A percentile compares a stretch with the other conserved stretches of the same genome.
Evolutionary conservation across 2,113 vertebrate species (phyloP).

Genomic region (Sphaerodactylus townsendi): DNA sequence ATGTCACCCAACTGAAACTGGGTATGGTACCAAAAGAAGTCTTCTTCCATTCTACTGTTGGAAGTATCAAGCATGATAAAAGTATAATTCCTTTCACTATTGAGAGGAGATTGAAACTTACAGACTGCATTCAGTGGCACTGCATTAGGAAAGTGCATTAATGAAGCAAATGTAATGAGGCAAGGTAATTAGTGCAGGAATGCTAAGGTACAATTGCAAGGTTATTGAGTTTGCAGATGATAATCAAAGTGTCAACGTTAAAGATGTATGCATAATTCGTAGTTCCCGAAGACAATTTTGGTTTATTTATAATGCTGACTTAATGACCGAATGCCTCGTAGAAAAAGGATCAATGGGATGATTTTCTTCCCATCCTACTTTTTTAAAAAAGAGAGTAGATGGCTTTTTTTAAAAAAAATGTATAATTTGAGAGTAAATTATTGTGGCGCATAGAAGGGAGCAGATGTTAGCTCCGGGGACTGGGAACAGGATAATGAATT

Average conservation of each 20-base stretch:
- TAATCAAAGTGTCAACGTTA: conserved; percentile 18
- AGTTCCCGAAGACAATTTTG: conserved; percentile 11
- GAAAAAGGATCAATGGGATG: neutral
- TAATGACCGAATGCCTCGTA: neutral
- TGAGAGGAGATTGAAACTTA: neutral
- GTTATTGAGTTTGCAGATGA: neutral
- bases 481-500: neutral
- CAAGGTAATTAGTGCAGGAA: conserved; percentile 38
- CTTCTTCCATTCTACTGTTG: neutral
- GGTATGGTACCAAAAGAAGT: neutral
- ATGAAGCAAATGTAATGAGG: neutral
- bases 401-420: neutral
- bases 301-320: conserved; percentile 4
- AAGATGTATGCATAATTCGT: neutral
- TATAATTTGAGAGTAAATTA: neutral
- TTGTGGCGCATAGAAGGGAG: neutral
- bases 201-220: neutral
- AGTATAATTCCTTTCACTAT: neutral
- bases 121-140: neutral
- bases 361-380: neutral
- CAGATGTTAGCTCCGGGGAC: neutral
- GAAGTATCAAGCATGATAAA: fast-evolving
- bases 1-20: neutral
- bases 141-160: neutral
- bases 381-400: neutral